Conservation (phyloP, 2,113 vertebrate genomes). For the Archilochus colubris region DNA sequence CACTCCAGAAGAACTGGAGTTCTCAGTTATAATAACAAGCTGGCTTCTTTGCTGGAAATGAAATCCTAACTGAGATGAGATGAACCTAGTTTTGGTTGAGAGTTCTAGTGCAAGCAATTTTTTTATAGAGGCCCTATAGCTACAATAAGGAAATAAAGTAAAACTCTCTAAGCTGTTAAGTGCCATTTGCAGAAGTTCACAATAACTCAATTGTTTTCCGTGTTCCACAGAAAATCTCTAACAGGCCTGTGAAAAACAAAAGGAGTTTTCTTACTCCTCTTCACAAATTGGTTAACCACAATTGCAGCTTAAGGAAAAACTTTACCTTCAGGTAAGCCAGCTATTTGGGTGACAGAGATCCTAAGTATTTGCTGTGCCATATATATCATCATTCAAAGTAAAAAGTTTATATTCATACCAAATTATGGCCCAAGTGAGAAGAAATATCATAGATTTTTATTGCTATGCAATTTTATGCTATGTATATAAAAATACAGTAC, state of each 20-base stretch:
- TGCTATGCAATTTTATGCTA: background rate
- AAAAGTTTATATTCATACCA: background rate
- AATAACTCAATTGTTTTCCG: background rate
- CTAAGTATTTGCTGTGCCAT: background rate
- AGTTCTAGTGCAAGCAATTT: background rate
- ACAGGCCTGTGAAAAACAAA: background rate
- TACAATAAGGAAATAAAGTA: background rate
- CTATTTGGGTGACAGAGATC: background rate
- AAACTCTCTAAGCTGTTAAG: background rate
- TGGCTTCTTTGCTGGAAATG: background rate
- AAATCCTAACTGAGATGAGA: background rate
- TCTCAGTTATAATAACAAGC: background rate
- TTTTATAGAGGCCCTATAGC: background rate
- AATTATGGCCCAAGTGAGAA: background rate
- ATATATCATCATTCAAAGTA: background rate
- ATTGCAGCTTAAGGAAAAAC: background rate
- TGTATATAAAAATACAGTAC: background rate
- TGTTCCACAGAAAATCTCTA: background rate
- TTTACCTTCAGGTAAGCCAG: background rate
- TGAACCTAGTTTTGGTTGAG: background rate
- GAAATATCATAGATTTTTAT: background rate
- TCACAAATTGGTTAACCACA: background rate
- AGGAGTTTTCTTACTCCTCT: background rate
- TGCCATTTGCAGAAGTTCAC: background rate
- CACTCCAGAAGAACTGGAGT: background rate